Evolutionary conservation across 2,888 invertebrate species (phyloP).

Genomic region (Empis stercorea): DNA sequence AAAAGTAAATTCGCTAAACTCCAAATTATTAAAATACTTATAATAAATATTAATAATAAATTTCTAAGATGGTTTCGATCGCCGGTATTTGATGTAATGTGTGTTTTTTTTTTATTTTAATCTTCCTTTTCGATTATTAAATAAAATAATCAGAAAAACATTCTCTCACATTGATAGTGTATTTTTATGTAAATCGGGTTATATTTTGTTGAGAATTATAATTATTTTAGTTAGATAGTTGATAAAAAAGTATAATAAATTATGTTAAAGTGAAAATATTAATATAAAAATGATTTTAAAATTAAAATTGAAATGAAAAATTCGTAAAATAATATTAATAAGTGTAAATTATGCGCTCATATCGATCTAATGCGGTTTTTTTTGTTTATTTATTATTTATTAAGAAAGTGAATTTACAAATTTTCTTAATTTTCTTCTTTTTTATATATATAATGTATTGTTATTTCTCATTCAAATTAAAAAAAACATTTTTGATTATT

Average conservation of each 20-base stretch:
- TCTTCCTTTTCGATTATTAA: too few species aligned
- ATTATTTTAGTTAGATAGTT: background rate
- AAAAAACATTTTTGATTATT: too few species aligned
- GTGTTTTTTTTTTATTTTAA: background rate
- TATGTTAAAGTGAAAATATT: background rate
- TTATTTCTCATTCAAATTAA: background rate
- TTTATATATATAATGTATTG: background rate
- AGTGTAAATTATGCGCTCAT: background rate
- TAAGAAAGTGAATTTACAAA: background rate
- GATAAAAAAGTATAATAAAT: background rate
- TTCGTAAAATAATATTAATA: too few species aligned
- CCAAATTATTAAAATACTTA: background rate
- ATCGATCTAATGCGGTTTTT: background rate
- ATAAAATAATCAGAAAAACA: too few species aligned
- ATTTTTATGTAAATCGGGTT: too few species aligned
- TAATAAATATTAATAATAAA: background rate
- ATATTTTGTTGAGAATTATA: too few species aligned
- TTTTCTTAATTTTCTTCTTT: background rate
- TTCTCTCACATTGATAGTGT: too few species aligned
- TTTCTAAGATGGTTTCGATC: background rate
- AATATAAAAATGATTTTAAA: background rate
- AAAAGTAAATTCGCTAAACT: background rate
- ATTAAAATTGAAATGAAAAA: background rate
- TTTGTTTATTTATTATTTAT: background rate
- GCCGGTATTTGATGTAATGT: too few species aligned